These are phyloP conservation scores for Dinocampus coccinellae DNA, from an alignment of 2,888 invertebrate genomes.

Conservation along the genomic window DNA sequence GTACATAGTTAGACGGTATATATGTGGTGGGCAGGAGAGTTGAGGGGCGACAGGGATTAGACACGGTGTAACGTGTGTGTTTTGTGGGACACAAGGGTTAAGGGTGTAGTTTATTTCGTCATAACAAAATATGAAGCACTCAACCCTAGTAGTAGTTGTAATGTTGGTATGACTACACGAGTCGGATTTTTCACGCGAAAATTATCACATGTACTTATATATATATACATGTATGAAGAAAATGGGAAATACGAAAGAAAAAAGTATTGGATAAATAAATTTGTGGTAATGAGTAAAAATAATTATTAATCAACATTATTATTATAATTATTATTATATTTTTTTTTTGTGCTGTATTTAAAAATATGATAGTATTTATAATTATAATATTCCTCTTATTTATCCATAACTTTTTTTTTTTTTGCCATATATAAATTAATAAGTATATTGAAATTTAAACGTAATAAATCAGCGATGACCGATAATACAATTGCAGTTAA, in stretches of 20 bases:
- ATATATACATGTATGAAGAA: no score
- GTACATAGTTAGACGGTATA: neutral
- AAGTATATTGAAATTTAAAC: neutral
- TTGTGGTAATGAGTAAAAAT: no score
- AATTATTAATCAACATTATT: no score
- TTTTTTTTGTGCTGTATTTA: no score
- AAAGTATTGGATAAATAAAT: no score
- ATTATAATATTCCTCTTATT: no score
- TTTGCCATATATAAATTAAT: no score
- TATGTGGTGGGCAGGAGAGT: neutral
- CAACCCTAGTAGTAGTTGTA: neutral
- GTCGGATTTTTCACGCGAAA: neutral
- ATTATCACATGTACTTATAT: no score
- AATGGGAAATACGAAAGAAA: no score
- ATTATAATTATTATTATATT: no score
- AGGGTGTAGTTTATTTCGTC: slow-evolving; percentile 46
- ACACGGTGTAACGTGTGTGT: slow-evolving; percentile 44
- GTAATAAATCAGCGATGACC: neutral
- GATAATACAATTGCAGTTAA: neutral
- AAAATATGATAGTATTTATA: no score
- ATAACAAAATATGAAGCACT: slow-evolving; percentile 46
- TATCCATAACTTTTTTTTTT: no score
- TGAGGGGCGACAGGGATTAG: slow-evolving; percentile 42
- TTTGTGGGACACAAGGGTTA: slow-evolving; percentile 31
- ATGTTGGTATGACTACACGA: slow-evolving; percentile 20